Evolutionary conservation across 2,888 invertebrate species (phyloP).

Genomic region (Anagyrus pseudococci): DNA sequence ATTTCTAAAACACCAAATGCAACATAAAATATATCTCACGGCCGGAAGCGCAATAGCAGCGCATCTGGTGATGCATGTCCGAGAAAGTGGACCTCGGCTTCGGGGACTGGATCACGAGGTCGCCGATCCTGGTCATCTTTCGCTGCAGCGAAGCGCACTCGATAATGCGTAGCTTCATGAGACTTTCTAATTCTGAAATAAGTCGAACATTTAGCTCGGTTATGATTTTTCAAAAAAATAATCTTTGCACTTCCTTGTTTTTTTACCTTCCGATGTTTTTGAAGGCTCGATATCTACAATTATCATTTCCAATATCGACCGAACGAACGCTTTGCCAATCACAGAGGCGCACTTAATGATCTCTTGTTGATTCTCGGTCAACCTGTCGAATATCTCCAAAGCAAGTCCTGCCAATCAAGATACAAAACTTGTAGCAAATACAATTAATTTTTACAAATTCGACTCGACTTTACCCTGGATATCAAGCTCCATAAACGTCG

Average conservation of each 20-base stretch:
- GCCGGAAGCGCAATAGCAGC: constrained; percentile 42
- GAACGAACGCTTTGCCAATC: constrained; percentile 66
- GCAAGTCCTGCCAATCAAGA: constrained; percentile 43
- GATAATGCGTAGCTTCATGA: constrained; percentile 66
- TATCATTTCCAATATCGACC: constrained; percentile 65
- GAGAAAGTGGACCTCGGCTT: constrained; percentile 46
- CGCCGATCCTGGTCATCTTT: constrained; percentile 41
- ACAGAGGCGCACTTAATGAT: constrained; percentile 69
- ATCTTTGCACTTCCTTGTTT: too few species aligned
- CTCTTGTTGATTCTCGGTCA: constrained; percentile 68
- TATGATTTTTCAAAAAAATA: background rate
- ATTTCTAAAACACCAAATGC: constrained; percentile 1
- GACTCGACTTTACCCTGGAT: constrained; percentile 9
- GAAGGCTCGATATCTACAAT: constrained; percentile 65
- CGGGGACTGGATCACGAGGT: constrained; percentile 36
- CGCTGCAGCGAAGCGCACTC: constrained; percentile 62
- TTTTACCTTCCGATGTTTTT: constrained; percentile 44
- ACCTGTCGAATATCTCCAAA: constrained; percentile 50
- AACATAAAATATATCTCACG: constrained; percentile 37
- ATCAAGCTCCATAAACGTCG: background rate
- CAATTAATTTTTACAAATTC: background rate
- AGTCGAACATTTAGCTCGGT: constrained; percentile 52
- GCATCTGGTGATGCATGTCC: constrained; percentile 46
- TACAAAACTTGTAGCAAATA: background rate
- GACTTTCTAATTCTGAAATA: constrained; percentile 65